A percentile compares a stretch with the other conserved stretches of the same genome.
Evolutionary conservation across 2,797 vertebrate species (phyloP).

Genomic region (Liasis olivaceus): DNA sequence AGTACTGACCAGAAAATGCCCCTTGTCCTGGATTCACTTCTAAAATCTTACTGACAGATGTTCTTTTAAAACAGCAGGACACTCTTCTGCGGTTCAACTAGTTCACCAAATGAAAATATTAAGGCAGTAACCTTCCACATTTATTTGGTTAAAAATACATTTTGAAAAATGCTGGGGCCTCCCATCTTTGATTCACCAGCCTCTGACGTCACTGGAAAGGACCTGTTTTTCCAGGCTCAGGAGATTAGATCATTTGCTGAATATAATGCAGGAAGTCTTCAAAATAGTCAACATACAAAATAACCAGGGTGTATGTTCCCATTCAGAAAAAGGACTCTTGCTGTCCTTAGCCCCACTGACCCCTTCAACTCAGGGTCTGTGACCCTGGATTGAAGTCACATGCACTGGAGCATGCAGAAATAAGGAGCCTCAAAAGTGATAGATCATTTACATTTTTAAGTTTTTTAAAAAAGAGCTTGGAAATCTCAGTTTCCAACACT

Average conservation of each 20-base stretch:
- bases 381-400: too few relatives aligned
- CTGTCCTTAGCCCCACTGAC: not conserved
- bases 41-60: not conserved
- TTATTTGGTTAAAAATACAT: not conserved
- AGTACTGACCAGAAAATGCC: not conserved
- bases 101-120: not conserved
- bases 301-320: not conserved
- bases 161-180: not conserved
- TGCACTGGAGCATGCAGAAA: not conserved
- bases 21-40: not conserved
- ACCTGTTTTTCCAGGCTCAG: not conserved
- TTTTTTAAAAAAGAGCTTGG: not conserved
- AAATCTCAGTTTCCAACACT: not conserved
- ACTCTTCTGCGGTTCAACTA: not conserved
- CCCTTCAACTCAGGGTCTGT: not conserved
- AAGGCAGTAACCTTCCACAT: not conserved
- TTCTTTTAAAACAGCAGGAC: not conserved
- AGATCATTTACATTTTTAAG: not conserved
- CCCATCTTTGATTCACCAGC: not conserved
- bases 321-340: not conserved
- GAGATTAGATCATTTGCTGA: not conserved
- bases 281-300: not conserved
- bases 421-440: not conserved
- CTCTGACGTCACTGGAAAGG: not conserved
- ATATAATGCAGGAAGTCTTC: not conserved